Evolutionary conservation across 2,113 vertebrate genomes (phyloP), one percentile per base, ranked within the genome.

Genomic region (Callipepla squamata): DNA sequence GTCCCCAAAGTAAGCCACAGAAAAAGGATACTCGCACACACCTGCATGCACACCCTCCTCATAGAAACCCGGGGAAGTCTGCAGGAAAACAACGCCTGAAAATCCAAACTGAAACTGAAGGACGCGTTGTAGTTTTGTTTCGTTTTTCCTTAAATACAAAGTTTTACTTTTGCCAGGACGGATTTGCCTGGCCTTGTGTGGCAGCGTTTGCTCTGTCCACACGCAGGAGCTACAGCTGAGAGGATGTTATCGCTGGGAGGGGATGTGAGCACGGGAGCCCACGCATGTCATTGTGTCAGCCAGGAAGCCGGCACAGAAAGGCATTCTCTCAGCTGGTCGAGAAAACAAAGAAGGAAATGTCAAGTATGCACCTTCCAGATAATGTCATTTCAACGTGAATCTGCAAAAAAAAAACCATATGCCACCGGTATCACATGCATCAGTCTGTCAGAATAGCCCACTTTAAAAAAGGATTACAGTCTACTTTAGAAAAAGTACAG

Each of bases 231-330:
- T 91, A 76, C 93, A 95, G 93, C 93, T 94, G 95, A 97, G 81
- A 97, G 95, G 96, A 97, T 97, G 97, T 96, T 98, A 94, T 97
- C 94, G 92, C 96, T 96, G 16, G 32, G 87, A 96, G 82, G 82
- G 95, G 95, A 96, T 91, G 78, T 95, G 82, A 95, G 62, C 70
- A 53, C 73, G 79, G 88, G 76, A 72, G 89, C 70, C 47, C 32
- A 69, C 32, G 53, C 81, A 0, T 85, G 86, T 94, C 95, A 92
- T 68, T 86, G 80, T 66, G 86, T 89, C 78, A 72, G 92, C 77
- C 77, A 78, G 90, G 96, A 97, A 96, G 93, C 42, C 6, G 80
- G 93, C 87, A 96, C 95, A 86, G 93, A 94, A 86, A 92, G 88
- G 74, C 88, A 94, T 90, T 96, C 93, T 87, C 87, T 94, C 95